phyloP scores from a whole-genome alignment of 2,797 vertebrate genomes.

The Halcyon chelicuti region DNA sequence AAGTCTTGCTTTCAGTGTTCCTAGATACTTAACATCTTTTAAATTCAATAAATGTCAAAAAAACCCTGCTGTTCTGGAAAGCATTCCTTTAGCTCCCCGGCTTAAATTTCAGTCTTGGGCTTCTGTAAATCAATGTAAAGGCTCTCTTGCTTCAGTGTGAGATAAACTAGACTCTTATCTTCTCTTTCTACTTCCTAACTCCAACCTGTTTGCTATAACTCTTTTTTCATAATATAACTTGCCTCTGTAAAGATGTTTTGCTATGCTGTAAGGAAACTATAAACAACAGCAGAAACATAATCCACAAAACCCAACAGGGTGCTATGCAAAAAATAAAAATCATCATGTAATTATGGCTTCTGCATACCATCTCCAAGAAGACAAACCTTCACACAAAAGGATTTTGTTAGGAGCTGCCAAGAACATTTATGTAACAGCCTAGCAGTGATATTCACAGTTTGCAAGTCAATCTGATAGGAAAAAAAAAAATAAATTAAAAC shows the following conservation, averaged over 20 bases:
- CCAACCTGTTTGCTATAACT: not conserved
- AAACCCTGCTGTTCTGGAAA: not conserved
- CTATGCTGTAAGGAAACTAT: not conserved
- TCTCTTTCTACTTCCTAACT: not conserved
- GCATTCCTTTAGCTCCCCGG: not conserved
- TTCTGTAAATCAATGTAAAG: not conserved
- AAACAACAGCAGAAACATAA: not conserved
- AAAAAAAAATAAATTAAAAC: not conserved
- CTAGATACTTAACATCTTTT: not conserved
- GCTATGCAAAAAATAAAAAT: not conserved
- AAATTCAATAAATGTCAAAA: not conserved
- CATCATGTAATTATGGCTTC: not conserved
- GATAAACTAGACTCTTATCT: not conserved
- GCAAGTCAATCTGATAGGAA: not conserved
- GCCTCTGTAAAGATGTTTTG: not conserved
- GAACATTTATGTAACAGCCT: constrained; percentile 3
- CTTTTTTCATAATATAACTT: not conserved
- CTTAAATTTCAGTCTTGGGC: not conserved
- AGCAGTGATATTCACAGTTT: not conserved
- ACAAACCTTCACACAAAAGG: not conserved
- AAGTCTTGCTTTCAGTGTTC: not conserved
- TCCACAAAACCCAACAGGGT: not conserved
- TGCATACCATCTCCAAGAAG: not conserved
- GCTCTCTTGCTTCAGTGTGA: not conserved
- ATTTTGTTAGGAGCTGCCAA: not conserved